These are phyloP conservation scores for Leptatherina wallacei DNA, from an alignment of 2,797 vertebrate species.

Conservation along the genomic window DNA sequence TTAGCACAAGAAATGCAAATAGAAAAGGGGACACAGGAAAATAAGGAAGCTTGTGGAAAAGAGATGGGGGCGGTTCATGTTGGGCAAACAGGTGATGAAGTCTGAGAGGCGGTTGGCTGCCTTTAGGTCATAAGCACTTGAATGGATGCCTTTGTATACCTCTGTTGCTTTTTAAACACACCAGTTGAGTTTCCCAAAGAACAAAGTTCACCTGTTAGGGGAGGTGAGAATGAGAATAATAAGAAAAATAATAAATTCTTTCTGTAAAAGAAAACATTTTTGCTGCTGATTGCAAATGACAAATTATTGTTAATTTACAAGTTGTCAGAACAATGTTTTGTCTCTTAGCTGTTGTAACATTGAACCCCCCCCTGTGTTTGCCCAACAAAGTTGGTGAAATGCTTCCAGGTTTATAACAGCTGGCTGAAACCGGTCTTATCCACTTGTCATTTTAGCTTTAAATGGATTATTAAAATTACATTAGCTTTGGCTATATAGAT, in stretches of 20 bases:
- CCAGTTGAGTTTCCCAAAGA: slow-evolving; percentile 37
- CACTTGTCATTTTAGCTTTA: not conserved
- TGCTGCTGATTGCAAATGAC: too few relatives aligned
- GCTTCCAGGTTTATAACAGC: too few relatives aligned
- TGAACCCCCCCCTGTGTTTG: too few relatives aligned
- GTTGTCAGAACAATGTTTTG: not conserved
- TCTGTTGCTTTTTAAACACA: slow-evolving; percentile 48
- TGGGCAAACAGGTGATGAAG: slow-evolving; percentile 62
- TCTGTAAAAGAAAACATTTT: not conserved
- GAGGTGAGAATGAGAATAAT: not conserved
- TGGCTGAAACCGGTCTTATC: not conserved
- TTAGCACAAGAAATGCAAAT: slow-evolving; percentile 24
- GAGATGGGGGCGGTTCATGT: slow-evolving; percentile 32
- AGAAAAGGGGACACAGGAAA: slow-evolving; percentile 6
- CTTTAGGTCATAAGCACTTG: slow-evolving; percentile 55
- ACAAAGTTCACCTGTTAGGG: slow-evolving; percentile 21
- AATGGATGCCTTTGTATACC: slow-evolving; percentile 73
- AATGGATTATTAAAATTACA: too few relatives aligned
- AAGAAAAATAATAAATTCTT: slow-evolving; percentile 11
- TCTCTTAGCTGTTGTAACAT: not conserved
- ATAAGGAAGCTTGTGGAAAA: slow-evolving; percentile 19
- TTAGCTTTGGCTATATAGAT: not conserved
- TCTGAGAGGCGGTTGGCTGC: slow-evolving; percentile 43
- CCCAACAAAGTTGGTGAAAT: too few relatives aligned
- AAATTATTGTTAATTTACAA: not conserved